Percentiles rank a stretch among this genome's conserved stretches.
Evolutionary conservation across 1,140 invertebrate species (phyloP).

Genomic region (Eupeodes corollae): DNA sequence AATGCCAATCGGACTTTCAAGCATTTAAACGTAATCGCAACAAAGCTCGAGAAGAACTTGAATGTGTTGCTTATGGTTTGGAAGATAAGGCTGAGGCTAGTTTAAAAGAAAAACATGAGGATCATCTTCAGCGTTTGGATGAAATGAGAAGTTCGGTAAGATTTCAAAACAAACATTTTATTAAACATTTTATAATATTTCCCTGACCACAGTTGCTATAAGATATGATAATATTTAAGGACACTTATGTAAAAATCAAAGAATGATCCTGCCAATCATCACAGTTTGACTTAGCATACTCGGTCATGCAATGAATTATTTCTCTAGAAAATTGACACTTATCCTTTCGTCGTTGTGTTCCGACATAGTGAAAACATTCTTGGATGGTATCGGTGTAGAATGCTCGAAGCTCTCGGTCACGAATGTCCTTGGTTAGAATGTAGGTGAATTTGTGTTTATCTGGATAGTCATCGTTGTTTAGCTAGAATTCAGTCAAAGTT

Average conservation of each 20-base stretch:
- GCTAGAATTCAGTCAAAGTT: slow-evolving; percentile 22
- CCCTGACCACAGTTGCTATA: background rate
- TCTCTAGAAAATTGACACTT: slow-evolving; percentile 42
- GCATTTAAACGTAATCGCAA: slow-evolving; percentile 33
- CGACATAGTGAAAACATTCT: slow-evolving; percentile 44
- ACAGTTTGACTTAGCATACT: slow-evolving; percentile 44
- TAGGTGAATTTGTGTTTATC: slow-evolving; percentile 43
- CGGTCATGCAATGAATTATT: slow-evolving; percentile 41
- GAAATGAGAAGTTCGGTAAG: slow-evolving; percentile 41
- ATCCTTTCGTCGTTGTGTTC: slow-evolving; percentile 38
- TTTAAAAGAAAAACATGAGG: slow-evolving; percentile 22
- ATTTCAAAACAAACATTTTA: background rate
- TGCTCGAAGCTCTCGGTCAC: slow-evolving; percentile 41
- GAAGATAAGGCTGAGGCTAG: slow-evolving; percentile 19
- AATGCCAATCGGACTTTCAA: slow-evolving; percentile 38
- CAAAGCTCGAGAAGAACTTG: slow-evolving; percentile 26
- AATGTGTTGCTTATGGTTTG: slow-evolving; percentile 31
- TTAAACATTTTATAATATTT: background rate
- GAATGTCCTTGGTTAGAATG: slow-evolving; percentile 40
- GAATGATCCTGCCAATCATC: slow-evolving; percentile 42
- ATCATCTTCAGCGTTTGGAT: slow-evolving; percentile 36
- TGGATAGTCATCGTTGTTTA: slow-evolving; percentile 41
- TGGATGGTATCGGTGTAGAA: slow-evolving; percentile 45
- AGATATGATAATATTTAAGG: background rate
- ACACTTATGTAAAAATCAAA: background rate